Evolutionary conservation across 2,888 invertebrate species (phyloP), one percentile per base, ranked within the genome.

Genomic region (Morinoia aosen): DNA sequence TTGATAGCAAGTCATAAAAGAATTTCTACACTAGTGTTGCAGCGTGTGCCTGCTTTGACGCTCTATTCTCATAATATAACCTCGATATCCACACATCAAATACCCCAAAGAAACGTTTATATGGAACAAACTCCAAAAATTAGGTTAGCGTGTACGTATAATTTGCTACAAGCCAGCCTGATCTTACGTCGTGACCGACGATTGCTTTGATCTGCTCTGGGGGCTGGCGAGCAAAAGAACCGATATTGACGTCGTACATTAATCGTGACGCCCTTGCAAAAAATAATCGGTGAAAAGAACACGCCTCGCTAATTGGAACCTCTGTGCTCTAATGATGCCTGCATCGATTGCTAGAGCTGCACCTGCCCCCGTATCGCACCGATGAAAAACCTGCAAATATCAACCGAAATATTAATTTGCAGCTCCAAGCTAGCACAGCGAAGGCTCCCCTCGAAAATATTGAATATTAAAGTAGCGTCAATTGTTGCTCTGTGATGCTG

Each of bases 321-420:
- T 93, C 57, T 93, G 93, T 93, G 93, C 93, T 19, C 58, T 93
- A 93, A 93, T 93, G 93, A 93, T 93, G 57, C 93, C 93, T 33
- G 57, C 57, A 57, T 93, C 93, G 93, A 93, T 48, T 48, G 90
- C 3, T 90, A 3, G 33, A 16, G 25, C 12, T 33, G 76, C 33
- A 10, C 76, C 25, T 16, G 61, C 61, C 76, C 76, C 76, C 33
- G 25, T 76, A 76, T 76, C 76, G 16, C 76, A 33, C 76, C 25
- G 25, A 2, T 76, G 33, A 76, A 76, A 25, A 33, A 16, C 25
- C 33, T 16, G 76, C 33, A 76, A 76, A 76, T 76, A 76, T 76
- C 25, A 10, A 2, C 33, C 19, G 25, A 19, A 76, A 76, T 76
- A 76, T 76, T 25, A 76, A 76, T 76, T 76, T 76, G 33, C 76